Conservation (phyloP, 2,113 vertebrate species). For the Rhodinocichla rosea region DNA sequence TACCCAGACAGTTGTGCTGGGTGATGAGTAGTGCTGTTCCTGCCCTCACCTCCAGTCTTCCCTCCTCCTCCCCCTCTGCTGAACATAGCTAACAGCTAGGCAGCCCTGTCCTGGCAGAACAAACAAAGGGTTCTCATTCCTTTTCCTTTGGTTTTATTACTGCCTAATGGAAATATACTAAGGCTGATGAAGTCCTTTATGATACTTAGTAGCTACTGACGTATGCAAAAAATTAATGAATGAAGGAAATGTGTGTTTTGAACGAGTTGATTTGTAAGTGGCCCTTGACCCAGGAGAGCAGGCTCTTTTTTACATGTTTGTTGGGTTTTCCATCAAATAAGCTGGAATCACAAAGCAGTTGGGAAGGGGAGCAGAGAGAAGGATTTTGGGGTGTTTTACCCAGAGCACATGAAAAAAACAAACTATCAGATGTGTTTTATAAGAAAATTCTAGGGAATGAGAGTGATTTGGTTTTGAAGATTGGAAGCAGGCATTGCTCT, state of each 20-base stretch:
- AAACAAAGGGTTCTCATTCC: not conserved
- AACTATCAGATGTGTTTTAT: not conserved
- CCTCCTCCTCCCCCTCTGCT: not conserved
- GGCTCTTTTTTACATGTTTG: not conserved
- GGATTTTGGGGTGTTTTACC: not conserved
- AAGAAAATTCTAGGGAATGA: not conserved
- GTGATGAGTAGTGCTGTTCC: accelerated
- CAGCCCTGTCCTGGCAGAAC: not conserved
- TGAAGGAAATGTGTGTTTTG: not conserved
- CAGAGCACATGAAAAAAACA: not conserved
- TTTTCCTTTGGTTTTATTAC: not conserved
- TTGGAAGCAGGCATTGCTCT: not conserved
- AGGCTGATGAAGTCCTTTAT: not conserved
- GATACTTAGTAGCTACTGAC: not conserved
- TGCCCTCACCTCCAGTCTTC: not conserved
- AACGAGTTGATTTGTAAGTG: not conserved
- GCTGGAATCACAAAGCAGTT: not conserved
- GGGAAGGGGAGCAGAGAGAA: not conserved
- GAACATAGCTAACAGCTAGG: not conserved
- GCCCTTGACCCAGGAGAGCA: not conserved
- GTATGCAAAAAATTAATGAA: not conserved
- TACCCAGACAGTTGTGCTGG: not conserved
- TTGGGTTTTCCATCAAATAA: not conserved
- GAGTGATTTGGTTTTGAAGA: not conserved
- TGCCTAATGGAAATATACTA: not conserved